Base-by-base conservation (phyloP, 2,888 invertebrate genomes). In the Eupithecia vulgata region DNA sequence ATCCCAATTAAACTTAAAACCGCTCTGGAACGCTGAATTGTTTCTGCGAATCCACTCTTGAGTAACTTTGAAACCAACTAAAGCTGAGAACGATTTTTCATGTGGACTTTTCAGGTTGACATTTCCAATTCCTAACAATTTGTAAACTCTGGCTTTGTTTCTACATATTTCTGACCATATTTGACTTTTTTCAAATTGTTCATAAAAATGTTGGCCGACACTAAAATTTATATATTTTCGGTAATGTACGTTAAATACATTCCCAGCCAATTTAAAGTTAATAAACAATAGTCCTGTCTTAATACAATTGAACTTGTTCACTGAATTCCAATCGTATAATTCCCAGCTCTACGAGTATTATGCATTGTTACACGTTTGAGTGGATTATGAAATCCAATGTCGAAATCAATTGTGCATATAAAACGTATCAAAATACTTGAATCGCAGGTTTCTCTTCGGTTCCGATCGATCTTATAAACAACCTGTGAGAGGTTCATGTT, bases 341-440 rank as follows among this genome's bases (percentile, higher is more conserved):
- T 67, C 69, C 35, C 69, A 48, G 57, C 57, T 12, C 21, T 13
- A 13, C 57, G 57, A 57, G 57, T 57, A 57, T 57, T 57, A 65
- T 34, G 73, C 67, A 71, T 74, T 74, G 70, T 71, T 65, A 65
- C 15, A 40, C 40, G 37, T 21, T 42, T 21, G 21, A 40, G 42
- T 40, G 21, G 21, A 71, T 74, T 67, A 70, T 45, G 73, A 40
- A 73, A 73, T 61, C 62, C 66, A 66, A 70, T 70, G 70, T 70
- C 70, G 67, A 67, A 73, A 73, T 30, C 67, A 57, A 73, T 70
- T 73, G 70, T 74, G 68, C 74, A 59, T 71, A 59, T 21, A 40
- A 30, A 64, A 40, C 52, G 66, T 68, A 67, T 69, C 69, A 0
- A 21, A 62, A 34, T 37, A 52, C 40, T 52, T 52, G 48, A 52